Conservation (phyloP, 1,140 invertebrate genomes). For the Hestina assimilis region DNA sequence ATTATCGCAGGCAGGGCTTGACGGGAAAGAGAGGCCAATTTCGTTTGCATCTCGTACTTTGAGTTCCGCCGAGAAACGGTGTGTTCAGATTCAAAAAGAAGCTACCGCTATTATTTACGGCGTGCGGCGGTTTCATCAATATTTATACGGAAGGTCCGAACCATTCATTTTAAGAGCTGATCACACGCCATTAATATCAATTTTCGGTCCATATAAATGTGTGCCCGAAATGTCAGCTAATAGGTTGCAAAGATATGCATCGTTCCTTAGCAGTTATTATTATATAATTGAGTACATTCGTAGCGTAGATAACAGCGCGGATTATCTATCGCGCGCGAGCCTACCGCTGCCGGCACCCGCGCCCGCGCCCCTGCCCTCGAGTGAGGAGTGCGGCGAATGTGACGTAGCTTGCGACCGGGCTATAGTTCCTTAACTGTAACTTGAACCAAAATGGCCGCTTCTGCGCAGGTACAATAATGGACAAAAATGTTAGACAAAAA, state of each 20-base stretch:
- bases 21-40: conserved; percentile 14
- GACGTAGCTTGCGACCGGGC: background rate
- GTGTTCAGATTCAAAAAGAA: conserved; percentile 26
- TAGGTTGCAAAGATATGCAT: conserved; percentile 31
- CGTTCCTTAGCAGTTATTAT: conserved; percentile 35
- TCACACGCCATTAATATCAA: conserved; percentile 12
- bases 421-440: too few relatives aligned
- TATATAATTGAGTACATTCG: conserved; percentile 33
- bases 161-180: conserved; percentile 13
- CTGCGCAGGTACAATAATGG: too few relatives aligned
- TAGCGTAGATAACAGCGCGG: conserved; percentile 32
- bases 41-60: conserved; percentile 15
- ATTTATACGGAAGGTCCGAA: conserved; percentile 6
- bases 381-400: conserved; percentile 1
- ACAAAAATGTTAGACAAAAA: too few relatives aligned
- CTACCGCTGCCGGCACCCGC: background rate
- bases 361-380: too few relatives aligned
- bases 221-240: conserved; percentile 33
- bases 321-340: conserved; percentile 32
- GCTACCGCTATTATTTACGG: conserved; percentile 29
- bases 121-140: conserved; percentile 6
- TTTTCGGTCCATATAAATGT: conserved; percentile 25
- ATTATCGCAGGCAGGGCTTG: conserved; percentile 13
- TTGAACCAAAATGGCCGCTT: too few relatives aligned
- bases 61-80: conserved; percentile 26